phyloP scores from a whole-genome alignment of 1,140 invertebrate species.

The Penaeus japonicus region DNA sequence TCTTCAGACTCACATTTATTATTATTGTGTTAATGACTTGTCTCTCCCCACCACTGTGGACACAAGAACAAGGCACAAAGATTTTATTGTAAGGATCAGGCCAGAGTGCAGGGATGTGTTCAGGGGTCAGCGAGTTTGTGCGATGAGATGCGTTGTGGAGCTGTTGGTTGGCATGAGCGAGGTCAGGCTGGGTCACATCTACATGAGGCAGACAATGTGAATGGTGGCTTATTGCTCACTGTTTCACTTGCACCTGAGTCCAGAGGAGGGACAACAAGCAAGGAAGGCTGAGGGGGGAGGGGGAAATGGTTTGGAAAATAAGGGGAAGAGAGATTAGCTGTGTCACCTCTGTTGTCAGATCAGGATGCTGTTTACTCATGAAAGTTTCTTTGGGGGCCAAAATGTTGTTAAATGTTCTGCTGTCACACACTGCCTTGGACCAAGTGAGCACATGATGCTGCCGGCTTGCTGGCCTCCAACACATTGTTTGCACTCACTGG shows the following conservation, averaged over 20 bases:
- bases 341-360: conserved; percentile 13
- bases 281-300: conserved; percentile 22
- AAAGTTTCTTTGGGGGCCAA: conserved; percentile 23
- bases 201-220: conserved; percentile 55
- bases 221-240: conserved; percentile 56
- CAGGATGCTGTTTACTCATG: conserved; percentile 17
- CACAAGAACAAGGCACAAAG: conserved; percentile 57
- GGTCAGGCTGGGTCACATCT: conserved; percentile 50
- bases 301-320: neutral
- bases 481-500: conserved; percentile 59
- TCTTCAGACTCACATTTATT: conserved; percentile 4
- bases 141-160: conserved; percentile 47
- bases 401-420: conserved; percentile 33
- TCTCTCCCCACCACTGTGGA: conserved; percentile 53
- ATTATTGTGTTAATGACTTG: conserved; percentile 49
- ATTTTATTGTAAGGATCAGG: conserved; percentile 57
- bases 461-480: conserved; percentile 58
- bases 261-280: conserved; percentile 18
- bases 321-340: conserved; percentile 24
- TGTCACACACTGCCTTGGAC: conserved; percentile 50
- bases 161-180: conserved; percentile 47
- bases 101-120: conserved; percentile 58
- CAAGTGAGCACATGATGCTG: conserved; percentile 56
- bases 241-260: conserved; percentile 45
- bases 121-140: conserved; percentile 56